A percentile compares a stretch with the other conserved stretches of the same genome.
Evolutionary conservation across 2,797 vertebrate species (phyloP).

Genomic region (Ateles fusciceps): DNA sequence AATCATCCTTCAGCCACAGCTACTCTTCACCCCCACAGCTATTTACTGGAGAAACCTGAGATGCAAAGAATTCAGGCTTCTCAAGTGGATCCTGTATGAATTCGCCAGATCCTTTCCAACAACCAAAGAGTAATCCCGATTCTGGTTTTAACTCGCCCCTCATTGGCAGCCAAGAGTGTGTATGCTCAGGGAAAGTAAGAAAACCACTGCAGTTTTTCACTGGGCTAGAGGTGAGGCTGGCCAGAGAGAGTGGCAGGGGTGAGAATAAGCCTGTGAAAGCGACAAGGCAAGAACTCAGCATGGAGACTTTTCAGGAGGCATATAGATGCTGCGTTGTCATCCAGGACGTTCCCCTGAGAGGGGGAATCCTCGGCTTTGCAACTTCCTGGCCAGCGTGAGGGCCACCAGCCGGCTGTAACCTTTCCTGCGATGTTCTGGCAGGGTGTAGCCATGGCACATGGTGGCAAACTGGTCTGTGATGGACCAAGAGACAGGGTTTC

Average conservation of each 20-base stretch:
- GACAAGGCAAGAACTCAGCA: conserved; percentile 66
- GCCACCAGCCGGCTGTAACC: conserved; percentile 73
- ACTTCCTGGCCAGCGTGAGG: conserved; percentile 65
- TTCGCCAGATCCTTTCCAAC: neutral
- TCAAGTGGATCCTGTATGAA: neutral
- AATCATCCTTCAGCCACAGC: no score
- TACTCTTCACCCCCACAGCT: neutral
- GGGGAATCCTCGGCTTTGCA: conserved; percentile 76
- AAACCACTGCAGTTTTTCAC: neutral
- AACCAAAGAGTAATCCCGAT: neutral
- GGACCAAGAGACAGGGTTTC: conserved; percentile 73
- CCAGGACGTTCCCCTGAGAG: conserved; percentile 71
- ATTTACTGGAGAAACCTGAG: neutral
- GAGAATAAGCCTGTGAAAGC: conserved; percentile 74
- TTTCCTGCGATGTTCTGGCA: conserved; percentile 76
- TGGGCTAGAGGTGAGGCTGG: neutral
- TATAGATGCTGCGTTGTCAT: conserved; percentile 33
- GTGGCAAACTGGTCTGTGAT: conserved; percentile 79
- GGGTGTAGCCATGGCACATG: conserved; percentile 76
- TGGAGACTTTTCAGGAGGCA: conserved; percentile 53
- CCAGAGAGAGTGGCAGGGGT: conserved; percentile 58
- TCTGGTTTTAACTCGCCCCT: neutral
- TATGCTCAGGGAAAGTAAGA: neutral
- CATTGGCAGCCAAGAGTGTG: neutral
- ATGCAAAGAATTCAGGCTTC: neutral